Percentiles rank a stretch among this genome's conserved stretches.
phyloP scores from a whole-genome alignment of 2,888 invertebrate species.

The Tipula unca region DNA sequence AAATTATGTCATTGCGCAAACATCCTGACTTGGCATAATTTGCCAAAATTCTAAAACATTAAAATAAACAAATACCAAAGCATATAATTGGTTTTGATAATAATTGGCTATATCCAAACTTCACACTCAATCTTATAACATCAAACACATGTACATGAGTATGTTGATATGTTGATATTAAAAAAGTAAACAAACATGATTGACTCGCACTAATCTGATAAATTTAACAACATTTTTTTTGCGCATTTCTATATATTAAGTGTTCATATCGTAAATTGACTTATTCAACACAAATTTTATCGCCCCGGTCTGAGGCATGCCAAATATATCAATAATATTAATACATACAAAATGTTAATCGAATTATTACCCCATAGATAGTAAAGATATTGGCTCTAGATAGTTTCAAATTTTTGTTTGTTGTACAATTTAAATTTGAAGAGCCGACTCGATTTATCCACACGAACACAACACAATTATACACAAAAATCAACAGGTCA shows the following conservation, averaged over 20 bases:
- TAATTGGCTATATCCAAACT: not conserved
- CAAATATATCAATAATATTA: not conserved
- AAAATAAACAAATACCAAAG: not conserved
- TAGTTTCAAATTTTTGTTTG: not conserved
- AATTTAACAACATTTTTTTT: not conserved
- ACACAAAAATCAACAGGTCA: not conserved
- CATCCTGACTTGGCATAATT: too few relatives aligned
- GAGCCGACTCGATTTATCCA: too few relatives aligned
- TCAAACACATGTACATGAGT: not conserved
- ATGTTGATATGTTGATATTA: not conserved
- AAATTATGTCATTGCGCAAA: too few relatives aligned
- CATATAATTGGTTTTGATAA: not conserved
- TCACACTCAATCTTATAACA: not conserved
- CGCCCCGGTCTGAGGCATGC: not conserved
- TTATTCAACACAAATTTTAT: not conserved
- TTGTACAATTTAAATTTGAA: not conserved
- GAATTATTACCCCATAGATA: not conserved
- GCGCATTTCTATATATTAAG: not conserved
- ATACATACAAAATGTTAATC: not conserved
- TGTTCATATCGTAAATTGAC: not conserved
- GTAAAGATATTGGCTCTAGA: not conserved
- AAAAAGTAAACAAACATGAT: not conserved
- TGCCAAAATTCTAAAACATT: not conserved
- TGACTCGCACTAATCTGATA: not conserved
- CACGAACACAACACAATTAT: not conserved